Base-by-base conservation (phyloP, 2,113 vertebrate genomes). In the Chunga burmeisteri region DNA sequence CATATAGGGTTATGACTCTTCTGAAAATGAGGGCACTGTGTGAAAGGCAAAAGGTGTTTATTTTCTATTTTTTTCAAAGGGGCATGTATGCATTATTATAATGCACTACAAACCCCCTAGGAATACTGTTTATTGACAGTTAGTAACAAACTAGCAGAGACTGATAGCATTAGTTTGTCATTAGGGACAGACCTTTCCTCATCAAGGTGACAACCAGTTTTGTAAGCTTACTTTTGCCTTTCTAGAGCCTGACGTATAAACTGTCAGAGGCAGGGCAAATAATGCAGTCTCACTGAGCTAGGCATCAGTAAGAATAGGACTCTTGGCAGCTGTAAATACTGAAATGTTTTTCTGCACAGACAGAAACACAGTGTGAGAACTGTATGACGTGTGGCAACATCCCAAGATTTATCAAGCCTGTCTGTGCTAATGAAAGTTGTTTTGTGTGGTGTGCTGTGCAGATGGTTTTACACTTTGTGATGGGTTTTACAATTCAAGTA, bases 171-270 rank as follows among this genome's bases (percentile, higher is more conserved):
- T 96, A 95, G 95, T 97, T 98, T 97, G 90, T 93, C 81, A 92
- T 98, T 97, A 95, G 94, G 91, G 93, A 85, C 92, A 97, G 81
- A 95, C 95, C 85, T 97, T 92, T 83, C 67, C 96, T 96, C 27
- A 84, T 96, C 95, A 98, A 97, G 97, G 97, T 96, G 94, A 97
- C 97, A 97, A 91, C 75, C 93, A 96, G 96, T 97, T 98, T 96
- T 97, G 80, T 98, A 98, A 98, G 97, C 96, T 97, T 97, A 87
- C 96, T 88, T 74, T 96, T 97, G 95, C 93, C 96, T 96, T 88
- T 97, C 96, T 78, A 78, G 94, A 97, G 96, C 94, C 97, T 93
- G 95, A 93, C 96, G 97, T 91, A 96, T 94, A 98, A 98, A 98
- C 98, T 98, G 98, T 97, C 96, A 96, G 81, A 97, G 93, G 71